Evolutionary conservation across 2,797 vertebrate genomes (phyloP).

Genomic region (Danio aesculapii): DNA sequence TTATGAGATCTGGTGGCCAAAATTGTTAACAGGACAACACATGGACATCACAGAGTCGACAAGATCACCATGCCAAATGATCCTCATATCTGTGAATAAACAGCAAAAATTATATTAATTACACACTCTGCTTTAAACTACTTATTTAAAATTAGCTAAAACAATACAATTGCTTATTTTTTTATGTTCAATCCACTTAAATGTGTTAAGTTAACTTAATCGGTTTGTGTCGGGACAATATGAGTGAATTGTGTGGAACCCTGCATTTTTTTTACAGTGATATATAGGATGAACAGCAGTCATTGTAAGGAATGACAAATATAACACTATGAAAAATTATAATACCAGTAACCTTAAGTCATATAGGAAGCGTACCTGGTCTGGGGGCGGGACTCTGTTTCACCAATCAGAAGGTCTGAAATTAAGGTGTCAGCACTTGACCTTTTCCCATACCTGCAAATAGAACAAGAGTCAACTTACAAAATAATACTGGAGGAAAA

Average conservation of each 20-base stretch:
- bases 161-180: too few relatives aligned
- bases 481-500: too few relatives aligned
- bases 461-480: neutral
- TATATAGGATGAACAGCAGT: too few relatives aligned
- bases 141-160: too few relatives aligned
- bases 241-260: too few relatives aligned
- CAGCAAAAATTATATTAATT: constrained; percentile 28
- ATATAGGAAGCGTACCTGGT: constrained; percentile 80
- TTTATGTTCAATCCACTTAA: too few relatives aligned
- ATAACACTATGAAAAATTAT: neutral
- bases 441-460: constrained; percentile 92
- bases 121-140: too few relatives aligned
- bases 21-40: constrained; percentile 48
- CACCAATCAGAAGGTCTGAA: constrained; percentile 92
- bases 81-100: constrained; percentile 87
- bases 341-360: neutral
- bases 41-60: constrained; percentile 70
- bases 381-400: constrained; percentile 91
- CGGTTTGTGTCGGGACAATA: too few relatives aligned
- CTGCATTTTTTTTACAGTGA: too few relatives aligned
- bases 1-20: constrained; percentile 32
- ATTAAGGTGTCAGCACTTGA: constrained; percentile 92
- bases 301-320: too few relatives aligned
- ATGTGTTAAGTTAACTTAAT: too few relatives aligned
- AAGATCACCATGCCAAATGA: constrained; percentile 90